Conservation (phyloP, 2,888 invertebrate species). For the Nomada flava region DNA sequence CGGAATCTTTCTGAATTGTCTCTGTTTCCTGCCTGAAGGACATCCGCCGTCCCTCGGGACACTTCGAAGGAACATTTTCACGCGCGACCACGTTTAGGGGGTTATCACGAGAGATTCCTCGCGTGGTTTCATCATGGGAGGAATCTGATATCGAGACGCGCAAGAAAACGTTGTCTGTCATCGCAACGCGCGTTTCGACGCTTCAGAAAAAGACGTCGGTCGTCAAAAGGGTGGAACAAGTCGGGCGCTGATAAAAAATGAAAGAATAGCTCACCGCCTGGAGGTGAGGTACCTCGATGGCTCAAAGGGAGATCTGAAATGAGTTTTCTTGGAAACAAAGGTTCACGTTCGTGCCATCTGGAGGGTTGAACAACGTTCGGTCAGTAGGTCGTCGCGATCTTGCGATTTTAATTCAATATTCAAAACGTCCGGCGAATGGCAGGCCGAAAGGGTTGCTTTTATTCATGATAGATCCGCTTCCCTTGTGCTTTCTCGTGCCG, state of each 20-base stretch:
- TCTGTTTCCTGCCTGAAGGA: neutral
- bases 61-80: neutral
- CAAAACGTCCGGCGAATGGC: constrained; percentile 32
- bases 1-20: constrained; percentile 24
- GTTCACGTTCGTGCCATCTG: constrained; percentile 23
- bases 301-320: constrained; percentile 63
- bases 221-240: constrained; percentile 30
- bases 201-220: constrained; percentile 10
- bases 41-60: constrained; percentile 1
- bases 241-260: constrained; percentile 57
- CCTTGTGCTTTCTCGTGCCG: neutral
- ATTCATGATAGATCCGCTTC: neutral
- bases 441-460: neutral
- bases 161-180: constrained; percentile 7
- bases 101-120: constrained; percentile 12
- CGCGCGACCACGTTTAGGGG: constrained; percentile 11
- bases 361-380: constrained; percentile 30
- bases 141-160: constrained; percentile 22
- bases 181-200: constrained; percentile 25
- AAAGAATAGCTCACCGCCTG: constrained; percentile 51
- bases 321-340: constrained; percentile 62
- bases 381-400: constrained; percentile 54
- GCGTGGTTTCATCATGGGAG: neutral
- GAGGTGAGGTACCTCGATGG: constrained; percentile 42
- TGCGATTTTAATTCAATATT: constrained; percentile 54